Evolutionary conservation across 1,140 invertebrate genomes (phyloP).

Genomic region (Pygmarrhopalites habei): DNA sequence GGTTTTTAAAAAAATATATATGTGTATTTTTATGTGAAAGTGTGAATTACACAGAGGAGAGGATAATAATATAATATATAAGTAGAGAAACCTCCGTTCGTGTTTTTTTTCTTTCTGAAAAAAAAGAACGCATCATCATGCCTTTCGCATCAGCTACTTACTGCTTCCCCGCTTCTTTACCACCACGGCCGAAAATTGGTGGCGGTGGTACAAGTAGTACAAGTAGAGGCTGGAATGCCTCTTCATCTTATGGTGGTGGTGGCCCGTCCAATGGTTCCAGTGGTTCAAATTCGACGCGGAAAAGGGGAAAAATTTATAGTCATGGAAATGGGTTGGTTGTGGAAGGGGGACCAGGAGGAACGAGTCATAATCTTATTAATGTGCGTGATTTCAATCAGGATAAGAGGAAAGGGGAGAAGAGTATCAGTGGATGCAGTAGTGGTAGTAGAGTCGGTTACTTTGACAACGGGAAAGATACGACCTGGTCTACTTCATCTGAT

Average conservation of each 20-base stretch:
- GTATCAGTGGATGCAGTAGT: too few relatives aligned
- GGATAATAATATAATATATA: too few relatives aligned
- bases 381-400: background rate
- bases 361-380: background rate
- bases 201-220: background rate
- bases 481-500: too few relatives aligned
- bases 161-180: conserved; percentile 1
- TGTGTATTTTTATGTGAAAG: too few relatives aligned
- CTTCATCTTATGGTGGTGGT: background rate
- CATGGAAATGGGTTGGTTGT: background rate
- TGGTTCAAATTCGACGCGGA: background rate
- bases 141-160: background rate
- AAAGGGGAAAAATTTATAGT: background rate
- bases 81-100: too few relatives aligned
- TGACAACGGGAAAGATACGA: too few relatives aligned
- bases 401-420: background rate
- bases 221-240: background rate
- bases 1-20: too few relatives aligned
- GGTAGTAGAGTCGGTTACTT: too few relatives aligned
- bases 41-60: too few relatives aligned
- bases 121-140: too few relatives aligned
- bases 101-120: too few relatives aligned
- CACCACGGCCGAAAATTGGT: conserved; percentile 3
- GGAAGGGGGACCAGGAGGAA: background rate
- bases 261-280: background rate